Base-by-base conservation (phyloP, 2,888 invertebrate species). In the Eupithecia centaureata region DNA sequence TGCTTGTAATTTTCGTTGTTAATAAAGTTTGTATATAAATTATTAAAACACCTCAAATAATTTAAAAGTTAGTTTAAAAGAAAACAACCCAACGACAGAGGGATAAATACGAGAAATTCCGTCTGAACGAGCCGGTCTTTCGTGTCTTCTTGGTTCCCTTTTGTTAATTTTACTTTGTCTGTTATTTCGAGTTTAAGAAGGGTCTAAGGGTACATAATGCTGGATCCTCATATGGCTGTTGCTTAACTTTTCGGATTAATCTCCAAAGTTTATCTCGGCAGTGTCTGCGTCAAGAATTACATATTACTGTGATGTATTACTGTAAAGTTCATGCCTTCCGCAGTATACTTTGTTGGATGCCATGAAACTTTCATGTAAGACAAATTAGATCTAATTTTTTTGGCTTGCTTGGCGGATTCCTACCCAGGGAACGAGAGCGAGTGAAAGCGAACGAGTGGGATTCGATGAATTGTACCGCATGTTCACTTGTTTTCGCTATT, bases 231-330 rank as follows among this genome's bases (percentile, higher is more conserved):
- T 12, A 22, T 47, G 56, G 56, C 10, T n/a, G 18, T 32, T n/a
- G 57, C 1, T n/a, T 0, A 57, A 57, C 57, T 57, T 57, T 57
- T 10, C 28, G 13, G 32, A 57, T 57, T 57, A 57, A 57, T 57
- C 57, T 57, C n/a, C 22, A n/a, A 57, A 57, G 32, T 57, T 57
- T 30, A 57, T 57, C 54, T 56, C 22, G 57, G 30, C 33, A 57
- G 54, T 28, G 18, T 32, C 22, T 30, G 30, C 28, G 30, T n/a
- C 30, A 30, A 10, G 18, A 30, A 56, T 32, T n/a, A 57, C 12
- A 22, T 57, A 57, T 33, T 30, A 56, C 32, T 18, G 57, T 57
- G 57, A 57, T 57, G 32, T 57, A 57, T 32, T 30, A 57, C 30
- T 22, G 10, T 30, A 18, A 57, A 57, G 33, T 57, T 22, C 32